Base-by-base conservation (phyloP, 2,888 invertebrate species). In the Phlogophora meticulosa region DNA sequence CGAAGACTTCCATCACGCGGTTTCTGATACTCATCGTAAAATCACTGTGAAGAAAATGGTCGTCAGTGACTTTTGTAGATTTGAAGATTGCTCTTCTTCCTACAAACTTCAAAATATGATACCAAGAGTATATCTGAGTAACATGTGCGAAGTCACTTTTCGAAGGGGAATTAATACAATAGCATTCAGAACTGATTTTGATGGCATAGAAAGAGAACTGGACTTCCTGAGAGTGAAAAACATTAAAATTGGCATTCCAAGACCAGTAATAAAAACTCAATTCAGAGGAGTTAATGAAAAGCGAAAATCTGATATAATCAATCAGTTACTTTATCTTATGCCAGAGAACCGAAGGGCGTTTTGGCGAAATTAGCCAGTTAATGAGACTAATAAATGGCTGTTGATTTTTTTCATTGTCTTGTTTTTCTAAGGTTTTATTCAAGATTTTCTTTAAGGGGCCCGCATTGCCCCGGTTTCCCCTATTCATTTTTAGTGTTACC, bases 31-130 rank as follows among this genome's bases (percentile, higher is more conserved):
- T 72, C 67, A 75, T 68, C 52, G 60, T 52, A 57, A 62, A 51
- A 78, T 66, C 42, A 66, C 52, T 40, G 76, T 78, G 22, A 78
- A 82, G 52, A 70, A 70, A 56, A 81, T 85, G 83, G 62, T 20
- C 24, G 72, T 68, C 42, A 22, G 28, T 9, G 74, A 82, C 68
- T 81, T 83, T 76, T 74, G 53, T 53, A 40, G 72, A 49, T 81
- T 66, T 71, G 69, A 76, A 60, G 82, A 83, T 58, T 76, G 73
- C 61, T 78, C 74, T 72, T 84, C 84, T 42, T 45, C 67, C 36
- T 78, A 65, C 64, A 80, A 83, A 76, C 34, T 53, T 49, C 58
- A 78, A 75, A n/a, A n/a, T 68, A 80, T 56, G 48, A 43, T 34
- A 42, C 59, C 61, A 52, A 28, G 46, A 45, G 57, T 45, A 15